Percentiles rank a stretch among this genome's conserved stretches.
Evolutionary conservation across 2,113 vertebrate genomes (phyloP).

Genomic region (Laticauda laticaudata): DNA sequence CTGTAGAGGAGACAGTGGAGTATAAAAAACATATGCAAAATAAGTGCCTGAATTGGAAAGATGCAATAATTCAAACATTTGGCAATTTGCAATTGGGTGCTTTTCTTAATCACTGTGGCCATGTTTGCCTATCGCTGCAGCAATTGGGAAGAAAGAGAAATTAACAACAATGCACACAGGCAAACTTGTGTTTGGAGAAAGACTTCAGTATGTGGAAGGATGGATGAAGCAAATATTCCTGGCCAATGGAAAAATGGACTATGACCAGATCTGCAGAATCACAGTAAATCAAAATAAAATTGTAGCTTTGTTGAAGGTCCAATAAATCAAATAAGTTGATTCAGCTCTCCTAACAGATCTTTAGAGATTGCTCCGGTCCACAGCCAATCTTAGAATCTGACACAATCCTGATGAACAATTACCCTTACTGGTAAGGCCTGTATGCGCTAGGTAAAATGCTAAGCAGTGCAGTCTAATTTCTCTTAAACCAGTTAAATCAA

Average conservation of each 20-base stretch:
- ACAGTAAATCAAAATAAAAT: background rate
- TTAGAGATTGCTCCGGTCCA: background rate
- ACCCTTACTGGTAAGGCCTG: background rate
- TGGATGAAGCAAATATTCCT: background rate
- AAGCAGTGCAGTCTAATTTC: background rate
- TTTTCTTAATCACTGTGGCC: background rate
- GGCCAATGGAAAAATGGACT: background rate
- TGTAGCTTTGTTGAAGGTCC: background rate
- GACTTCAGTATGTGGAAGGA: background rate
- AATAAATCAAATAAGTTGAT: background rate
- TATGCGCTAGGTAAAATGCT: background rate
- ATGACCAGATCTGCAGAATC: background rate
- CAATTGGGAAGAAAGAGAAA: background rate
- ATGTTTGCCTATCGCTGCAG: background rate
- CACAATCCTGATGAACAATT: background rate
- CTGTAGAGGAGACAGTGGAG: background rate
- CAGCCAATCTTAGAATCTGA: background rate
- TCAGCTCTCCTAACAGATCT: background rate
- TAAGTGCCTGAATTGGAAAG: background rate
- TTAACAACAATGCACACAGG: background rate
- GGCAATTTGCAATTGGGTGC: background rate
- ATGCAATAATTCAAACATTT: background rate
- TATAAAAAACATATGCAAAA: background rate
- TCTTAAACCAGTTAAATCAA: background rate
- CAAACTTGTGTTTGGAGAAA: background rate